Evolutionary conservation across 2,888 invertebrate genomes (phyloP), one percentile per base, ranked within the genome.

Genomic region (Microplitis deprimator): DNA sequence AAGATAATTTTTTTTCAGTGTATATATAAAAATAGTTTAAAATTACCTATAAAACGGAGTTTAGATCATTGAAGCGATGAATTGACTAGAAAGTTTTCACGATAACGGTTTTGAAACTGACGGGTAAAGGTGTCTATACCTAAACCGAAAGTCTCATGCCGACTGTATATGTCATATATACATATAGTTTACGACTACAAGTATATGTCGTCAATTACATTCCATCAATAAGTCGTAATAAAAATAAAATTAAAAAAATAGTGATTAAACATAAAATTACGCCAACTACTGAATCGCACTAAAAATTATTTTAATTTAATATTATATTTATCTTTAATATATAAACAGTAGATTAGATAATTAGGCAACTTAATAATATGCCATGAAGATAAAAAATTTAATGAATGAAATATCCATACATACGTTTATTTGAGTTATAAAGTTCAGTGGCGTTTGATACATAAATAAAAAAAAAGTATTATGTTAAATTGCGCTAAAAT

Each of bases 81-180:
- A 80, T 81, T 62, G 77, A 76, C 71, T 75, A 79, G 79, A 81
- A 80, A 81, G 79, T 81, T 80, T 81, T 65, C 73, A 77, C 75
- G 76, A 75, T 76, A 79, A 80, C 72, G 76, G 73, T 80, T 80
- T 79, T 75, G 73, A 79, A 79, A 81, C 67, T 76, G 72, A 67
- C 70, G 60, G 68, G 61, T 77, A 77, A 78, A 79, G 79, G 60
- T 77, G 65, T 75, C 20, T 73, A 64, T 65, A 41, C 5, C 17
- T 20, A 50, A 10, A 62, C 7, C 20, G n/a, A 69, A 13, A 68
- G 13, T 40, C 38, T 50, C 8, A 50, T 50, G 50, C 6, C 50
- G 8, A 50, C 50, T 20, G 16, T 7, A 20, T 20, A 64, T 20
- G 20, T 20, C 29, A 17, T 64, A 17, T 64, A 6, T 20, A 64